Evolutionary conservation across 2,888 invertebrate species (phyloP), one percentile per base, ranked within the genome.

Genomic region (Meiosimyza decipiens): DNA sequence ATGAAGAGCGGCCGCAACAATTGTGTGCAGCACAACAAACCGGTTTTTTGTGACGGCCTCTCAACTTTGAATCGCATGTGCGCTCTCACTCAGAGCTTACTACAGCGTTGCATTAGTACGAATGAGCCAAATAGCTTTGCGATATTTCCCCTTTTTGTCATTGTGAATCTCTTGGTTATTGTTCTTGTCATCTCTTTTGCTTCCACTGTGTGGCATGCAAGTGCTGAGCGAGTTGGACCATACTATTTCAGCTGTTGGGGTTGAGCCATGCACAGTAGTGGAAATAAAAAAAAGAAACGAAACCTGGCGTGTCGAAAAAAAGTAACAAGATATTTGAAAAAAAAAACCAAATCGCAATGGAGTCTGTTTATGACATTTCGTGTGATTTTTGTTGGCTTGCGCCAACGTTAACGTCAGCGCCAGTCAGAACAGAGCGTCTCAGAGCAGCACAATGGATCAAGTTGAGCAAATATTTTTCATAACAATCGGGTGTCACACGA

Each of bases 301-400:
- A 59, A 33, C 9, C 11, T 2, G 2, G 63, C 60, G 9, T 62
- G 15, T 9, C 4, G 15, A 63, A 22, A 64, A 51, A 28, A 50
- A 6, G 4, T 4, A 16, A 40, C 12, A 63, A 28, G 33, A 28
- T 6, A n/a, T 16, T 16, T 1, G 40, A n/a, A 47, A 50, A 51
- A 40, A 40, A 62, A 55, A 68, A 67, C 75, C 75, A 78, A 80
- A 80, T 80, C 79, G 83, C 82, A 84, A 84, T 84, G 84, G 84
- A 84, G 85, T 84, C 83, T 83, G 84, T 80, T 84, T 80, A 79
- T 82, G 83, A 81, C 82, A 80, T 80, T 81, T 81, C 51, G 28
- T 73, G 74, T 72, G 73, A 76, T 33, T 75, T 74, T 72, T 70
- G 64, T 59, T 73, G 50, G 62, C 16, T 51, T 55, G 71, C 65